phyloP scores from a whole-genome alignment of 2,113 vertebrate species.

The Gorsachius goisagi region DNA sequence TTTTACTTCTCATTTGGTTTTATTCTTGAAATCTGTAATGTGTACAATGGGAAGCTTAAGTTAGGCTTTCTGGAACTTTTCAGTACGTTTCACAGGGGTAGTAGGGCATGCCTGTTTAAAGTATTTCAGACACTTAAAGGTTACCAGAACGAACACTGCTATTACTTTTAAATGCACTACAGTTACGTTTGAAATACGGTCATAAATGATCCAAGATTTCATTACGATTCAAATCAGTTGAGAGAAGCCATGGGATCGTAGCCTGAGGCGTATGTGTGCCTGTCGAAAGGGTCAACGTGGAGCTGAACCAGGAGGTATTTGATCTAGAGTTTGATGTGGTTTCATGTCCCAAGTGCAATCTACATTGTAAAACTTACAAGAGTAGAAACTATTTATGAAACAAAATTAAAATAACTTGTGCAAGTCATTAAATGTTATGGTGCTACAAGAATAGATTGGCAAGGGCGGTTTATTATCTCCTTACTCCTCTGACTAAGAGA shows the following conservation, averaged over 20 bases:
- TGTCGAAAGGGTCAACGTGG: background rate
- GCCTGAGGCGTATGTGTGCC: background rate
- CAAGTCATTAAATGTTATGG: background rate
- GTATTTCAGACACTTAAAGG: slow-evolving; percentile 10
- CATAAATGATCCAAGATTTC: slow-evolving; percentile 16
- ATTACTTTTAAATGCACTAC: background rate
- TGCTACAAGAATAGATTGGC: background rate
- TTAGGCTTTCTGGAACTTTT: slow-evolving; percentile 5
- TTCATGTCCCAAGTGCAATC: background rate
- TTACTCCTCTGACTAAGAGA: background rate
- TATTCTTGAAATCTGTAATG: background rate
- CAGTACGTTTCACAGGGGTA: background rate
- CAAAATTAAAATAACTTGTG: background rate
- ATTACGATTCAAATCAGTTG: background rate
- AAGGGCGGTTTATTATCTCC: background rate
- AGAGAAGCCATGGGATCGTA: background rate
- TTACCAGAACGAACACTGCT: background rate
- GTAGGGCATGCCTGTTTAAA: slow-evolving; percentile 10
- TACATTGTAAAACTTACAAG: background rate
- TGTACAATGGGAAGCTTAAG: background rate
- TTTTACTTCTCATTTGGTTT: background rate
- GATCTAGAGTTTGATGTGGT: background rate
- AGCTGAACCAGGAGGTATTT: background rate
- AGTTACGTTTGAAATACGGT: slow-evolving; percentile 22
- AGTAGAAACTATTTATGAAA: background rate